Evolutionary conservation across 2,113 vertebrate species (phyloP).

Genomic region (Amphilophus citrinellus): DNA sequence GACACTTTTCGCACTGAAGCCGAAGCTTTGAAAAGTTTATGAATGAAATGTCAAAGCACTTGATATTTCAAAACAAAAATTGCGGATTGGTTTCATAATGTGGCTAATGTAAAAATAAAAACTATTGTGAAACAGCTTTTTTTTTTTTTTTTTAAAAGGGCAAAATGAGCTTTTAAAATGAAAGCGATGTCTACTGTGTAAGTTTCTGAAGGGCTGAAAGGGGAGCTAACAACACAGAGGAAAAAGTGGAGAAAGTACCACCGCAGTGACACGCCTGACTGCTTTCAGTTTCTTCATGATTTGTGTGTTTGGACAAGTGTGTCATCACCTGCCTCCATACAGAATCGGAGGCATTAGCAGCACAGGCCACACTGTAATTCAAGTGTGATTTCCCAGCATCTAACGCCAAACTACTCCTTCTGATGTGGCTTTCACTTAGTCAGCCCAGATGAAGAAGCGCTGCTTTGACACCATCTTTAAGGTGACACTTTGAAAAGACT

Average conservation of each 20-base stretch:
- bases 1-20: background rate
- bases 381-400: constrained; percentile 23
- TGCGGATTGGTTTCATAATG: accelerated
- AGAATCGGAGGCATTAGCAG: background rate
- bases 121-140: background rate
- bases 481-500: constrained; percentile 35
- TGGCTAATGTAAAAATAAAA: background rate
- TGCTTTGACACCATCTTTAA: constrained; percentile 6
- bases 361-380: constrained; percentile 3
- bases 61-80: background rate
- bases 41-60: background rate
- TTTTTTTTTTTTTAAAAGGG: background rate
- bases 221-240: background rate
- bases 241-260: background rate
- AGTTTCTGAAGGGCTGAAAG: constrained; percentile 1
- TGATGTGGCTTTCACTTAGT: background rate
- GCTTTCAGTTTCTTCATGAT: constrained; percentile 23
- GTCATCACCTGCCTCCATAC: constrained; percentile 33
- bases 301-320: constrained; percentile 53
- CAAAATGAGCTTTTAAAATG: background rate
- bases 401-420: background rate
- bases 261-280: background rate
- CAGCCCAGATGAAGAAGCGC: background rate
- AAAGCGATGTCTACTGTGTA: background rate
- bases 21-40: background rate